Evolutionary conservation across 30 jellyfish, hydroid and myxozoan species (phyloP), one percentile per base, ranked within the genome.

Genomic region (Aurelia aurita): DNA sequence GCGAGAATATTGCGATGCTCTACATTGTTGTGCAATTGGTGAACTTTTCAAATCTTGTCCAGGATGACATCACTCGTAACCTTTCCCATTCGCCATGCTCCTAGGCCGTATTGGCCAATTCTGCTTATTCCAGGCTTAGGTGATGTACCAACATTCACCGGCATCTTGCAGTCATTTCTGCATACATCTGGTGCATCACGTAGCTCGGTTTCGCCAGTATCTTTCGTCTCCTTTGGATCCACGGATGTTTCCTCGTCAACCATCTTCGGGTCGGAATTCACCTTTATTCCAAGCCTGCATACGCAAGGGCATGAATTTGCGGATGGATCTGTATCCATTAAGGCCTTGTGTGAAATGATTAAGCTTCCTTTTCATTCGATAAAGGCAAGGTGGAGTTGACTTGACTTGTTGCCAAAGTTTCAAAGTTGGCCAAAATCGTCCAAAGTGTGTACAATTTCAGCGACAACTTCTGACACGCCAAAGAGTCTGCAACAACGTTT

Each of bases 1-100:
- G 47, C 15, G 26, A 20, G 44, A 23, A 64, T 64, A 18, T 25
- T 64, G 47, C 49, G 6, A 23, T 32, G 15, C 9, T 19, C 35
- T 61, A 18, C 73, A 61, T 61, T 1, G 29, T 61, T 1, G 29
- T 39, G 35, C 46, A 39, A 3, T 61, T 46, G 29, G 16, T 39
- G 51, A 39, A 39, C 51, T 9, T 4, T 3, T 82, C 73, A 82
- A 23, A 69, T 70, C 61, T 83, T 69, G 53, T 70, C 93, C 13
- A 53, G 80, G 10, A 86, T 66, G 26, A 80, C 89, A 61, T 88
- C 97, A 20, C 32, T 62, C 21, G 89, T 82, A 2, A 79, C 87
- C 14, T 18, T 79, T 5, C 97, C 97, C 65, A 80, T 65, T 19
- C 84, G 63, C 97, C 97, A 88, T 26, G 97, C 92, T 5, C 97